Evolutionary conservation across 1,140 invertebrate species (phyloP).

Genomic region (Drosophila pachea): DNA sequence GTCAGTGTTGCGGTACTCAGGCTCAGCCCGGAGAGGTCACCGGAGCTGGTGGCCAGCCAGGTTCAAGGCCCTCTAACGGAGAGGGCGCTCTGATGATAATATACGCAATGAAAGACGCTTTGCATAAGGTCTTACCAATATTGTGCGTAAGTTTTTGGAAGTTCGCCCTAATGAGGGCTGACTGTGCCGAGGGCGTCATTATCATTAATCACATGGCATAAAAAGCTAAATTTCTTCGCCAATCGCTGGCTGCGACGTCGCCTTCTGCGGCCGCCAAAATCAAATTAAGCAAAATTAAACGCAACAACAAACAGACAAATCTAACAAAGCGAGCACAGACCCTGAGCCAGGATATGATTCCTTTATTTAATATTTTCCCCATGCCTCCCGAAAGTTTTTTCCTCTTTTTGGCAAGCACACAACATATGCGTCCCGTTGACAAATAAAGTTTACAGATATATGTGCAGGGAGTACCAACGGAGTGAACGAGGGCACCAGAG

Average conservation of each 20-base stretch:
- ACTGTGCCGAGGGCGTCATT: too few species aligned
- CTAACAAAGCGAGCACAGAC: conserved; percentile 27
- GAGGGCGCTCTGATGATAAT: too few species aligned
- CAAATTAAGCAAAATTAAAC: conserved; percentile 70
- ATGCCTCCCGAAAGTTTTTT: conserved; percentile 11
- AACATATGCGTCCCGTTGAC: conserved; percentile 73
- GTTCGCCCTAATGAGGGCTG: too few species aligned
- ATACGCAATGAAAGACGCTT: too few species aligned
- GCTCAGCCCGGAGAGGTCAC: too few species aligned
- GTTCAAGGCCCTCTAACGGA: too few species aligned
- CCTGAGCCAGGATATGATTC: conserved; percentile 45
- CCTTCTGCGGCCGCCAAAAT: conserved; percentile 45
- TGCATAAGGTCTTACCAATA: too few species aligned
- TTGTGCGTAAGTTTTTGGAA: too few species aligned
- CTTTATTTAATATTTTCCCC: conserved; percentile 31
- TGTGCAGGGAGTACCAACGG: neutral
- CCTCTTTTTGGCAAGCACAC: conserved; percentile 67
- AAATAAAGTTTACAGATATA: conserved; percentile 74
- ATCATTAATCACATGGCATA: neutral
- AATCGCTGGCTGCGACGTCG: neutral
- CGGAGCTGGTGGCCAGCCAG: too few species aligned
- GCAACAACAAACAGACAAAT: conserved; percentile 45
- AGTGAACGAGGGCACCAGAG: too few species aligned
- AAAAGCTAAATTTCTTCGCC: neutral
- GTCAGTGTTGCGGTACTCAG: conserved; percentile 6